Conservation (phyloP, 2,888 invertebrate species). For the Coleophora flavipennella region DNA sequence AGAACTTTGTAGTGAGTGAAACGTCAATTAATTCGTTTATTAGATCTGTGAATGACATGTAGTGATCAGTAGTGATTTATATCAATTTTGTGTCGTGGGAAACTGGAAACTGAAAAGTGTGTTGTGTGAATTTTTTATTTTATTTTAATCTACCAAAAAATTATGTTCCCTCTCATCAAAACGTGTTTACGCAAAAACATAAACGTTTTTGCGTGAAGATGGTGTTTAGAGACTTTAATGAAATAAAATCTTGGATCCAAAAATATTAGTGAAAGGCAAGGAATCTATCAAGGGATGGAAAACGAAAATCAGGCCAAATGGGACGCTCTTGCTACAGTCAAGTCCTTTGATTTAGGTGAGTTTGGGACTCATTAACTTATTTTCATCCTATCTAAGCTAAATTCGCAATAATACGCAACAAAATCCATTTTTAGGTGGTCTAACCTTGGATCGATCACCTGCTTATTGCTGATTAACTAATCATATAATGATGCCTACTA, state of each 20-base stretch:
- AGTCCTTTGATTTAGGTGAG: slow-evolving; percentile 62
- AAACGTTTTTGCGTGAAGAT: slow-evolving; percentile 31
- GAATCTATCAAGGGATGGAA: slow-evolving; percentile 29
- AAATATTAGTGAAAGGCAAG: too few relatives aligned
- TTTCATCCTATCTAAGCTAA: neutral
- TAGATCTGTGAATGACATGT: too few relatives aligned
- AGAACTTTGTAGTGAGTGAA: too few relatives aligned
- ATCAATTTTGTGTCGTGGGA: too few relatives aligned
- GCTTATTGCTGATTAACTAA: too few relatives aligned
- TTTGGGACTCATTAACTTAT: neutral
- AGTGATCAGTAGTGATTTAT: too few relatives aligned
- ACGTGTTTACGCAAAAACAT: slow-evolving; percentile 12
- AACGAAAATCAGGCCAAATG: slow-evolving; percentile 47
- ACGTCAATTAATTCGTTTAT: too few relatives aligned
- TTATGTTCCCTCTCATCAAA: slow-evolving; percentile 1
- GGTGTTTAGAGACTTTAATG: slow-evolving; percentile 32
- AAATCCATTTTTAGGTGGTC: too few relatives aligned
- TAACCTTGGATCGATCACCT: too few relatives aligned
- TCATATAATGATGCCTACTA: too few relatives aligned
- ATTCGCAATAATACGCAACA: too few relatives aligned
- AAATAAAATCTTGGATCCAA: slow-evolving; percentile 43
- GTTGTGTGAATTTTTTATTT: slow-evolving; percentile 1
- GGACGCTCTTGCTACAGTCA: slow-evolving; percentile 57
- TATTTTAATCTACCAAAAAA: slow-evolving; percentile 2
- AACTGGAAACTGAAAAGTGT: neutral